These are phyloP conservation scores for Lepidotrigona ventralis DNA, from an alignment of 1,140 invertebrate genomes.

Conservation along the genomic window DNA sequence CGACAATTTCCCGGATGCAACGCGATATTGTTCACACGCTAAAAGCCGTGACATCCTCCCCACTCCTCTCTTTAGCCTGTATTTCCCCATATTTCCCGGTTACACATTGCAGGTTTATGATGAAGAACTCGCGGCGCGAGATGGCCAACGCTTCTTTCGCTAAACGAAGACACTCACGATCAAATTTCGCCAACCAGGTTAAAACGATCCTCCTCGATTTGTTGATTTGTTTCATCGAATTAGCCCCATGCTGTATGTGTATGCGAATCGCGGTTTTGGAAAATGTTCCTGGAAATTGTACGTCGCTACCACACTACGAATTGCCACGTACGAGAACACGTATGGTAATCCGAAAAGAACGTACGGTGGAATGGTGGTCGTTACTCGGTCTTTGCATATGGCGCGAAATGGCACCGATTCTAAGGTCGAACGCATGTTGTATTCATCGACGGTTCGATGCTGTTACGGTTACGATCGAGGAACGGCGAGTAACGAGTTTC, in stretches of 20 bases:
- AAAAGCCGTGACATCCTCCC: conserved; percentile 35
- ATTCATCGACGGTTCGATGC: background rate
- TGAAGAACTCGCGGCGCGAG: background rate
- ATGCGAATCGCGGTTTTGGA: background rate
- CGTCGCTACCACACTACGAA: too few species aligned
- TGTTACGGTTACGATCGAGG: background rate
- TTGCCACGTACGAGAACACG: too few species aligned
- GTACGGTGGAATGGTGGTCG: background rate
- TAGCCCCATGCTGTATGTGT: fast-evolving
- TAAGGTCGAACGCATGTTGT: background rate
- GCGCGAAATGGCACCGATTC: background rate
- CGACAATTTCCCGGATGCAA: background rate
- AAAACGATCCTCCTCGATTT: background rate
- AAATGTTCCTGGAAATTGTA: background rate
- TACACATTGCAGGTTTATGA: conserved; percentile 11
- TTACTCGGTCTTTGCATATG: background rate
- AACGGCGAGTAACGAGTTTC: background rate
- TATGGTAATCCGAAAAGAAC: background rate
- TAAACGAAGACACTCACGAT: conserved; percentile 4
- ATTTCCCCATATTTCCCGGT: conserved; percentile 31
- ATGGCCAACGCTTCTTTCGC: background rate
- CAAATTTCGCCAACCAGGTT: conserved; percentile 6
- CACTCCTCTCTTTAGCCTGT: background rate
- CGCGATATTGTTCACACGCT: conserved; percentile 38
- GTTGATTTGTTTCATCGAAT: background rate